Conservation (phyloP, 2,888 invertebrate species). For the Folsomia candida region DNA sequence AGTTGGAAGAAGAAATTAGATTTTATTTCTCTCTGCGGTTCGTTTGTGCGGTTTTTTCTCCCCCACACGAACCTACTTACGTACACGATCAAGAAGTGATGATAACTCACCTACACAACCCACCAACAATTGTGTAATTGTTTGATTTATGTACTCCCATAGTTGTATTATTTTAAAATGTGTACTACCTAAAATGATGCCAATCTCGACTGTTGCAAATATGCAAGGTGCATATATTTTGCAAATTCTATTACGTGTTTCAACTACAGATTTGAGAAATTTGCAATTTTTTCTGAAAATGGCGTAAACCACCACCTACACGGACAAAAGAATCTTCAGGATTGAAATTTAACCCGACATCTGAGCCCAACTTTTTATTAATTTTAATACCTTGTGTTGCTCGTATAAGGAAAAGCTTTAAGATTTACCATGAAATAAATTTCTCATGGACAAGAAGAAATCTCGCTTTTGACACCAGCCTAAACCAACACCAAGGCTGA, state of each 20-base stretch:
- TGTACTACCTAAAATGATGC: no score
- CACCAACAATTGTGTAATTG: no score
- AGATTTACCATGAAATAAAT: not conserved
- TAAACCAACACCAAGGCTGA: not conserved
- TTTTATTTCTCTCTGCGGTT: no score
- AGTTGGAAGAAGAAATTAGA: no score
- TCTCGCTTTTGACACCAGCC: not conserved
- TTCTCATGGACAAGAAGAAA: not conserved
- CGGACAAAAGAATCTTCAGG: not conserved
- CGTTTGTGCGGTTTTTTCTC: no score
- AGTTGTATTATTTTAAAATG: no score
- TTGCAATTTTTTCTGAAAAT: not conserved
- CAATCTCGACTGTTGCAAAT: no score
- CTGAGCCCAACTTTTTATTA: not conserved
- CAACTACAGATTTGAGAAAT: not conserved
- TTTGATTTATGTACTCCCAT: no score
- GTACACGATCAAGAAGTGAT: no score
- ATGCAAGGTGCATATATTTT: no score
- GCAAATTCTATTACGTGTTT: not conserved
- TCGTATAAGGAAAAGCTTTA: not conserved
- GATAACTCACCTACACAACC: no score
- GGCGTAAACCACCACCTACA: not conserved
- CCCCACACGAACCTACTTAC: no score
- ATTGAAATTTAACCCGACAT: not conserved
- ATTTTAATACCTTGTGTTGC: not conserved